Evolutionary conservation across 2,113 vertebrate species (phyloP).

Genomic region (Neolamprologus tretocephalus): DNA sequence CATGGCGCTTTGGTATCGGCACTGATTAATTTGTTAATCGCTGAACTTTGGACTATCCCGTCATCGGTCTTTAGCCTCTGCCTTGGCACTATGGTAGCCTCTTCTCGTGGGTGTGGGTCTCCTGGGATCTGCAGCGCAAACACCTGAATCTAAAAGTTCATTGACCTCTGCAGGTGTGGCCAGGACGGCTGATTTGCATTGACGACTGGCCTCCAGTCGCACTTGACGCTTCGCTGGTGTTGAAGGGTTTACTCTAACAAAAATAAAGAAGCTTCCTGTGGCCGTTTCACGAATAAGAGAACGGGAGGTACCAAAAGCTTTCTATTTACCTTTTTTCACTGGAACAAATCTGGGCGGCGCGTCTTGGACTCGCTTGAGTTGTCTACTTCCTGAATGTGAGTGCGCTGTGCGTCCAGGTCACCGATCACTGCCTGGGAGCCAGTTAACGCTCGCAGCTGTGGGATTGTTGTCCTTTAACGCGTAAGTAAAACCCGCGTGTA

Average conservation of each 20-base stretch:
- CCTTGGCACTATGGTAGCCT: neutral
- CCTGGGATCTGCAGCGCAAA: conserved; percentile 17
- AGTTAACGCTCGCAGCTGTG: neutral
- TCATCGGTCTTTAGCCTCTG: neutral
- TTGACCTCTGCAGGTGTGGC: conserved; percentile 58
- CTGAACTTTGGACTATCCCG: neutral
- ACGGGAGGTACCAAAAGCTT: neutral
- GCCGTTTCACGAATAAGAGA: neutral
- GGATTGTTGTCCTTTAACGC: neutral
- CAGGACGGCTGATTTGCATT: neutral
- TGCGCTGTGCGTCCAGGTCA: neutral
- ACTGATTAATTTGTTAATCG: neutral
- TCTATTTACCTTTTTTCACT: neutral
- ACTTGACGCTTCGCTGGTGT: neutral
- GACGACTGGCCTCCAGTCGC: neutral
- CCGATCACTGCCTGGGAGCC: neutral
- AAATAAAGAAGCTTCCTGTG: neutral
- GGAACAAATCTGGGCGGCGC: conserved; percentile 6
- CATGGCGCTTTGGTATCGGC: neutral
- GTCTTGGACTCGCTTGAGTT: neutral
- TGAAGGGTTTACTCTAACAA: neutral
- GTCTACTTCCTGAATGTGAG: conserved; percentile 53
- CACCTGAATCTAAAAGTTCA: conserved; percentile 52
- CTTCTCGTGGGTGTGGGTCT: neutral
- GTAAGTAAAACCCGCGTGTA: conserved; percentile 12